A percentile compares a stretch with the other conserved stretches of the same genome.
These are phyloP conservation scores for Tragulus kanchil DNA, from an alignment of 2,113 vertebrate genomes.

Conservation along the genomic window DNA sequence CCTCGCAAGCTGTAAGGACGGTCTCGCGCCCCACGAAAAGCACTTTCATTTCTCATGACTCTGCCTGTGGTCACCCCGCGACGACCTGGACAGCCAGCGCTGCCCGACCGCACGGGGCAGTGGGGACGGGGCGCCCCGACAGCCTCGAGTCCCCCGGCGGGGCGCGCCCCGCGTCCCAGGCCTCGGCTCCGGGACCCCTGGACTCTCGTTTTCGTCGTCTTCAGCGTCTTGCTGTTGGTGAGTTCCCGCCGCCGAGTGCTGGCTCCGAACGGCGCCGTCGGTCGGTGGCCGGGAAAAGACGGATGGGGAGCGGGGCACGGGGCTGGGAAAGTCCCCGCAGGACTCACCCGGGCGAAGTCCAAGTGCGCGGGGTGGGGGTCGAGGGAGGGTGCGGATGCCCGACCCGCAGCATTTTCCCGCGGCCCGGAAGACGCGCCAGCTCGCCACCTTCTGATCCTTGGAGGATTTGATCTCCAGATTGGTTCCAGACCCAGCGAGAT, in stretches of 20 bases:
- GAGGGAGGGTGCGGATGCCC: neutral
- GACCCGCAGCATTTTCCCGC: no score
- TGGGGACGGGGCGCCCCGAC: fast-evolving
- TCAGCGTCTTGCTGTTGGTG: neutral
- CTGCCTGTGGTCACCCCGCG: neutral
- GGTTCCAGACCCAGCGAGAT: neutral
- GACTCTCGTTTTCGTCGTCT: neutral
- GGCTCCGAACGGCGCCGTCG: no score
- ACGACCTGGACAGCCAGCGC: fast-evolving
- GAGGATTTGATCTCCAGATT: neutral
- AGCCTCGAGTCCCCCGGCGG: neutral
- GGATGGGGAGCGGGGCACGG: no score
- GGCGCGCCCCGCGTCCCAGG: neutral
- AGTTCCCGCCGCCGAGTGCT: neutral
- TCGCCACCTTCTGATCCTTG: neutral
- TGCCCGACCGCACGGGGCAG: no score
- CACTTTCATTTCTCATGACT: neutral
- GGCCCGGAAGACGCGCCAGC: neutral
- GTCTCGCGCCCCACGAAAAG: neutral
- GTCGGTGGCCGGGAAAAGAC: neutral
- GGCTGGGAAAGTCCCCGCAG: neutral
- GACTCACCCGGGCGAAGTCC: neutral
- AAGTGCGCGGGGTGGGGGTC: neutral
- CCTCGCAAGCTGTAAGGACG: fast-evolving
- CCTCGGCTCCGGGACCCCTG: neutral